Percentiles rank a stretch among this genome's conserved stretches.
Evolutionary conservation across 1,140 invertebrate species (phyloP).

Genomic region (Drosophila ohnishii): DNA sequence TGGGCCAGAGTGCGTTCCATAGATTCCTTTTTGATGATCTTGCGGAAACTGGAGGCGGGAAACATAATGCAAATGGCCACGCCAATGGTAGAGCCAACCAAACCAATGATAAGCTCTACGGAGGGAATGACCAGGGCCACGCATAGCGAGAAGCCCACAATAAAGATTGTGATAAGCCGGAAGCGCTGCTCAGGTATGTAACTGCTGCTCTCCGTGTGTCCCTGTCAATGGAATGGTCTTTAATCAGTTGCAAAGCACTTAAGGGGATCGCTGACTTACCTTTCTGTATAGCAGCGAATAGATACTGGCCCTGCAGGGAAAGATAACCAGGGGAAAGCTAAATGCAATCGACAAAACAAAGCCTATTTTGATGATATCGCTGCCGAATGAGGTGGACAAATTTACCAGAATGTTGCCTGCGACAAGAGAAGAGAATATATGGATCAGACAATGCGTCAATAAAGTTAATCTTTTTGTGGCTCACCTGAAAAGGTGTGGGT

Average conservation of each 20-base stretch:
- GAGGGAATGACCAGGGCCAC: slow-evolving; percentile 92
- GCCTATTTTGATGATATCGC: slow-evolving; percentile 95
- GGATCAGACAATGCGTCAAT: neutral
- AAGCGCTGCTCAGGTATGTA: slow-evolving; percentile 91
- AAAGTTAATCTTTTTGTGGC: neutral
- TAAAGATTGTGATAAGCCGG: slow-evolving; percentile 90
- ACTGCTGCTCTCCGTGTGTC: slow-evolving; percentile 76
- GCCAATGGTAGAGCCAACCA: slow-evolving; percentile 97
- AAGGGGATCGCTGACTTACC: slow-evolving; percentile 84
- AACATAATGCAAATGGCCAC: slow-evolving; percentile 97
- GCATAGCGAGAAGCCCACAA: slow-evolving; percentile 89
- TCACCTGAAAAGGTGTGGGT: slow-evolving; percentile 92
- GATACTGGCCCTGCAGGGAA: slow-evolving; percentile 96
- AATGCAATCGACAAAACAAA: slow-evolving; percentile 97
- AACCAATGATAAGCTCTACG: slow-evolving; percentile 95
- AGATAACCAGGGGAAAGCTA: slow-evolving; percentile 98
- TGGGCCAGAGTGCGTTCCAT: slow-evolving; percentile 89
- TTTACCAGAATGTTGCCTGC: slow-evolving; percentile 96
- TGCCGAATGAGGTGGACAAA: slow-evolving; percentile 90
- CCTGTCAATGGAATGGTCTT: slow-evolving; percentile 27
- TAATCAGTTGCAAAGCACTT: neutral
- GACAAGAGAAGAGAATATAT: neutral
- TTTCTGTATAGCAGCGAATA: slow-evolving; percentile 95
- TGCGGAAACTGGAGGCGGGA: slow-evolving; percentile 91
- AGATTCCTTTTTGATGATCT: slow-evolving; percentile 88